A percentile compares a stretch with the other conserved stretches of the same genome.
Conservation (phyloP, 2,797 vertebrate genomes). For the Cephalopachus bancanus region DNA sequence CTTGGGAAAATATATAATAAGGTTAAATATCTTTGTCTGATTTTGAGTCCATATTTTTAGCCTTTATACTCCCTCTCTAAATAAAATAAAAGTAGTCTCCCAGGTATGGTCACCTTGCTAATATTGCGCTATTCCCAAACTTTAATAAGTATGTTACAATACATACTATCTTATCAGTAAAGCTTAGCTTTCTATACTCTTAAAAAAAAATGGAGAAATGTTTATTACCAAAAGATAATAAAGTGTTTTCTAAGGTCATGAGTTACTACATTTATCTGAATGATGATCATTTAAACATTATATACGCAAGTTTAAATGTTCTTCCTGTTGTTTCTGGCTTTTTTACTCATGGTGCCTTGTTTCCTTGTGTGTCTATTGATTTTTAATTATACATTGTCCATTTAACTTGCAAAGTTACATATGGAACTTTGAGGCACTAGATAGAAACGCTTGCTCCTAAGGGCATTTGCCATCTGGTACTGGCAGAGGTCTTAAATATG, state of each 20-base stretch:
- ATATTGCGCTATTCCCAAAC: not conserved
- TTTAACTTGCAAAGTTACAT: not conserved
- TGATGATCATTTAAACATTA: not conserved
- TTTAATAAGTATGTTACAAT: not conserved
- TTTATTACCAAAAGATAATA: not conserved
- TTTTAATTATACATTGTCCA: not conserved
- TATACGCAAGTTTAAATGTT: not conserved
- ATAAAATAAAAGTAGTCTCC: not conserved
- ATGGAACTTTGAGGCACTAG: not conserved
- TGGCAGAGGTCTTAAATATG: not conserved
- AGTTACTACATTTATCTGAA: not conserved
- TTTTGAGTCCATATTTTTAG: not conserved
- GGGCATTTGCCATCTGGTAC: not conserved
- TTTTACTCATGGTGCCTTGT: not conserved
- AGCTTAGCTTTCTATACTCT: not conserved
- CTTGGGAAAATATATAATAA: not conserved
- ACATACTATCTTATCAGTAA: not conserved
- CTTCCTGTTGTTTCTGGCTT: not conserved
- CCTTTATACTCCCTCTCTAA: not conserved
- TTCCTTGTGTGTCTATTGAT: not conserved
- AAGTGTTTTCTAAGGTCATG: not conserved
- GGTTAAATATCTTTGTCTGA: not conserved
- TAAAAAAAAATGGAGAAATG: not conserved
- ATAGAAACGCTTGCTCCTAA: not conserved
- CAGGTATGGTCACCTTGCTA: not conserved